Conservation (phyloP, 2,797 vertebrate species). For the Etheostoma perlongum region DNA sequence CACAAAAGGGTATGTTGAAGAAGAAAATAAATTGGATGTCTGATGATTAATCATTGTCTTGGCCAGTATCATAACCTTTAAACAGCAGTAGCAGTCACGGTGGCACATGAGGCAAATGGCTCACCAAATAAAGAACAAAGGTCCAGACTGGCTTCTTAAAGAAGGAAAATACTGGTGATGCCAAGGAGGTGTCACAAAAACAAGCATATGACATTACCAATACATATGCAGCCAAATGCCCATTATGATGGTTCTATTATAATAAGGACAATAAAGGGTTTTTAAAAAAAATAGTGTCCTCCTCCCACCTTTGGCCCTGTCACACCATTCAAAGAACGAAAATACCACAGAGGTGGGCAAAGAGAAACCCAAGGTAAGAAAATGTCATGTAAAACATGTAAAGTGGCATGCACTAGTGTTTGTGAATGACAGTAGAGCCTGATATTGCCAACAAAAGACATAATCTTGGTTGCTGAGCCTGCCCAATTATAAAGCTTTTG, state of each 20-base stretch:
- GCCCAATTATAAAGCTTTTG: background rate
- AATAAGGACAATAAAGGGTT: background rate
- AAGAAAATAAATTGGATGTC: conserved; percentile 48
- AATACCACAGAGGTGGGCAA: conserved; percentile 26
- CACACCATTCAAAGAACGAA: conserved; percentile 2
- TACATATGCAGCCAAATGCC: background rate
- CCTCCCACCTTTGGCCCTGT: conserved; percentile 26
- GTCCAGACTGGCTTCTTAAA: conserved; percentile 5
- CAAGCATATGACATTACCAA: background rate
- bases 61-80: conserved; percentile 43
- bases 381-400: conserved; percentile 8
- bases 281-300: background rate
- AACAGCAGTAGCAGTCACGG: conserved; percentile 36
- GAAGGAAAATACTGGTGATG: conserved; percentile 11
- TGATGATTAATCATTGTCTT: conserved; percentile 53
- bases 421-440: conserved; percentile 7
- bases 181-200: background rate
- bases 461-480: background rate
- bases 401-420: background rate
- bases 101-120: conserved; percentile 25
- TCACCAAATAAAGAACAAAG: conserved; percentile 17
- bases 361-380: conserved; percentile 15
- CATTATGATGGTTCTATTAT: background rate
- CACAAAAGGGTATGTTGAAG: conserved; percentile 39
- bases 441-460: conserved; percentile 2